Conservation (phyloP, 2,888 invertebrate genomes). For the Strigamia crassipes region DNA sequence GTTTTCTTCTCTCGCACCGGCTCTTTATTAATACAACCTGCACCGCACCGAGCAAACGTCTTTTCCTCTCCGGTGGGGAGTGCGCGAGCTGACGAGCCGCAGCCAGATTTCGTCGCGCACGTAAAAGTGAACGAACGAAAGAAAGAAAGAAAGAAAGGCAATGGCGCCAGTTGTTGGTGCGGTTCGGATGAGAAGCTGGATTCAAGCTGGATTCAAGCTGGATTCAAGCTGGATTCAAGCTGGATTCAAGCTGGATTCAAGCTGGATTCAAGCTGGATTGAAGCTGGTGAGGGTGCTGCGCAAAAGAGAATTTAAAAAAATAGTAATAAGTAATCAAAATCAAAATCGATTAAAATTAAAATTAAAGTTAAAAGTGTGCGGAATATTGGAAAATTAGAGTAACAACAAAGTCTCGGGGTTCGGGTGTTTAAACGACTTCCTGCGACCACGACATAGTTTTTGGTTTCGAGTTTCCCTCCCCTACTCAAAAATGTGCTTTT, state of each 20-base stretch:
- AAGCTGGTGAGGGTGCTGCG: no score
- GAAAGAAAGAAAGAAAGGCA: neutral
- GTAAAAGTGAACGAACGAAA: neutral
- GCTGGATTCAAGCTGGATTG: no score
- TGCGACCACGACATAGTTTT: neutral
- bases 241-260: no score
- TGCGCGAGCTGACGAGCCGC: slow-evolving; percentile 13
- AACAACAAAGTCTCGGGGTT: no score
- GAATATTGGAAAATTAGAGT: no score
- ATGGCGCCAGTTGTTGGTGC: neutral
- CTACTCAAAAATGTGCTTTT: no score
- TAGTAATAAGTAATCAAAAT: no score
- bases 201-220: no score
- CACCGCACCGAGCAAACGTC: neutral
- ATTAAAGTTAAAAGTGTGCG: no score
- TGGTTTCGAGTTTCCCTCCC: neutral
- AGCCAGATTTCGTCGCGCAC: slow-evolving; percentile 12
- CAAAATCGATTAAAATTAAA: no score
- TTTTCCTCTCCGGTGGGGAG: neutral
- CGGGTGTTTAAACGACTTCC: neutral
- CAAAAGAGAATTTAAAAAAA: no score
- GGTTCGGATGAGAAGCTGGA: neutral
- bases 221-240: no score
- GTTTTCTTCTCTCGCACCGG: neutral
- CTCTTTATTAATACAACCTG: slow-evolving; percentile 13